Conservation (phyloP, 2,113 vertebrate genomes). For the Psittacula cyanocephala region DNA sequence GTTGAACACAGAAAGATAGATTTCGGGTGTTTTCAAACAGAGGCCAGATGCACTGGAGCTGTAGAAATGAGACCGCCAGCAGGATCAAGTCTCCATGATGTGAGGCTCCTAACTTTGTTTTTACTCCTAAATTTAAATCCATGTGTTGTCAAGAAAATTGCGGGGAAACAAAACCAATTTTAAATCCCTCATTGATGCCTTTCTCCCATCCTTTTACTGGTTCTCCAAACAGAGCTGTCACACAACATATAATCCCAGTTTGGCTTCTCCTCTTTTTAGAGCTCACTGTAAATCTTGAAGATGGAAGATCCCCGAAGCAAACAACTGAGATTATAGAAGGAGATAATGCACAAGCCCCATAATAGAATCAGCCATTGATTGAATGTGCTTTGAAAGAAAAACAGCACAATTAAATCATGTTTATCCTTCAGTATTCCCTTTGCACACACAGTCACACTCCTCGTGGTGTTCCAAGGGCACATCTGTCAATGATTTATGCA, state of each 20-base stretch:
- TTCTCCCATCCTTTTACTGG: slow-evolving; percentile 66
- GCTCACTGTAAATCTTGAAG: slow-evolving; percentile 67
- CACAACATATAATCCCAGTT: slow-evolving; percentile 71
- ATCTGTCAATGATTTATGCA: slow-evolving; percentile 93
- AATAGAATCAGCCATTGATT: slow-evolving; percentile 71
- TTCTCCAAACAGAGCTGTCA: slow-evolving; percentile 74
- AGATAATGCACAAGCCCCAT: slow-evolving; percentile 69
- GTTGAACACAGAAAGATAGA: slow-evolving; percentile 48
- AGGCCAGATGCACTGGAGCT: slow-evolving; percentile 57
- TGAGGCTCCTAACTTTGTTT: slow-evolving; percentile 18
- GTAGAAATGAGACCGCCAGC: slow-evolving; percentile 55
- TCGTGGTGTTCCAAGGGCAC: slow-evolving; percentile 95
- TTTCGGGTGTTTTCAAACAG: slow-evolving; percentile 66
- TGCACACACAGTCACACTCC: slow-evolving; percentile 92
- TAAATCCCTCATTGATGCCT: slow-evolving; percentile 62
- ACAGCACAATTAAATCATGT: background rate
- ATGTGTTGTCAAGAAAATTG: slow-evolving; percentile 42
- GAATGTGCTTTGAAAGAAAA: slow-evolving; percentile 57
- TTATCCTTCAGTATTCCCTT: slow-evolving; percentile 86
- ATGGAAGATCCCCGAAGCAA: slow-evolving; percentile 70
- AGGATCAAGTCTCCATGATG: slow-evolving; percentile 45
- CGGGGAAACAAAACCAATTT: slow-evolving; percentile 38
- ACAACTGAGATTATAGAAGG: slow-evolving; percentile 77
- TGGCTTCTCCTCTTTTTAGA: slow-evolving; percentile 66
- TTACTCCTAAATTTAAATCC: slow-evolving; percentile 61